Conservation (phyloP, 2,888 invertebrate genomes). For the Eudemis profundana region DNA sequence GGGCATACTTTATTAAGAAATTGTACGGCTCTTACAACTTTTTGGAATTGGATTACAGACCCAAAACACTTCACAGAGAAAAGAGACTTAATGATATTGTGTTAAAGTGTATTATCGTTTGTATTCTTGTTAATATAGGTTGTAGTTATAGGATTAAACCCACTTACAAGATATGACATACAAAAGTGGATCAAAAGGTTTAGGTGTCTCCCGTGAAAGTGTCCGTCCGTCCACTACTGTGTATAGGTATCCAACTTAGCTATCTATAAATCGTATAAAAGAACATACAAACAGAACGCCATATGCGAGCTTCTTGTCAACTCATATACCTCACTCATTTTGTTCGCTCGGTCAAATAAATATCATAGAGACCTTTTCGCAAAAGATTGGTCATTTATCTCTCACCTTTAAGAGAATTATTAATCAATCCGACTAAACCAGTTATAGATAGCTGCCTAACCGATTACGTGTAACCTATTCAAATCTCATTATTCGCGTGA, state of each 20-base stretch:
- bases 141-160: not conserved
- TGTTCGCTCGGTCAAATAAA: no score
- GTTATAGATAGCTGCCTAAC: not conserved
- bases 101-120: not conserved
- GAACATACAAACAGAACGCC: no score
- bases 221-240: no score
- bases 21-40: not conserved
- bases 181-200: not conserved
- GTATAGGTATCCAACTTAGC: no score
- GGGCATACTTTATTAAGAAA: not conserved
- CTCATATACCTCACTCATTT: no score
- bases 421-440: not conserved
- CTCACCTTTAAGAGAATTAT: not conserved
- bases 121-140: not conserved
- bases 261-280: no score
- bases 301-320: no score
- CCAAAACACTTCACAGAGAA: not conserved
- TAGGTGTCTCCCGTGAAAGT: not conserved
- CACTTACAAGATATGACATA: not conserved
- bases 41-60: not conserved
- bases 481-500: constrained; percentile 32
- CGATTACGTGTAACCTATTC: constrained; percentile 33
- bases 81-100: not conserved
- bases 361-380: no score
- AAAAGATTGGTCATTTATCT: no score